phyloP scores from a whole-genome alignment of 2,797 vertebrate genomes.

The Poecilia wingei region DNA sequence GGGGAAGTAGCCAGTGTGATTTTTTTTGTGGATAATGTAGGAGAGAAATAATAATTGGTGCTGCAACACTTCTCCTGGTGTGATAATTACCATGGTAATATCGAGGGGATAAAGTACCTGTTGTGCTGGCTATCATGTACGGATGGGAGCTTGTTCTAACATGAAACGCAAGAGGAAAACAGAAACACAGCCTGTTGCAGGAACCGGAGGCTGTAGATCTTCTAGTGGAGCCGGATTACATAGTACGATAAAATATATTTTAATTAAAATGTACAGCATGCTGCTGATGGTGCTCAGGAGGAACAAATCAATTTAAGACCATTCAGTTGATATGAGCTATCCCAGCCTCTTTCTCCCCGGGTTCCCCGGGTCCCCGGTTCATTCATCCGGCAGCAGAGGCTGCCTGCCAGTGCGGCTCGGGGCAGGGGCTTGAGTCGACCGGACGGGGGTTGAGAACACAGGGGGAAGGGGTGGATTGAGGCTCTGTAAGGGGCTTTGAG shows the following conservation, averaged over 20 bases:
- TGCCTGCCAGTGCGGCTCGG: conserved; percentile 71
- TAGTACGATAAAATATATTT: conserved; percentile 53
- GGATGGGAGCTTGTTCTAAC: conserved; percentile 44
- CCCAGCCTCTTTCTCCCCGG: conserved; percentile 57
- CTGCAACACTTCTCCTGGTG: conserved; percentile 63
- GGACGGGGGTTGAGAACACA: conserved; percentile 64
- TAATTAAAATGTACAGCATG: conserved; percentile 74
- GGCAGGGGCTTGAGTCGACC: conserved; percentile 71
- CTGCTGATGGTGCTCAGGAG: conserved; percentile 60
- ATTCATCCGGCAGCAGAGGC: conserved; percentile 63
- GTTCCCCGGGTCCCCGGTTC: conserved; percentile 65
- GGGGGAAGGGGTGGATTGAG: conserved; percentile 58
- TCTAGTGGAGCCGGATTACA: conserved; percentile 41
- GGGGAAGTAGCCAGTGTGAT: conserved; percentile 35
- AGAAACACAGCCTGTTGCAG: conserved; percentile 15
- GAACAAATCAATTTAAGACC: conserved; percentile 75
- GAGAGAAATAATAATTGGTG: conserved; percentile 70
- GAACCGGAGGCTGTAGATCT: conserved; percentile 9
- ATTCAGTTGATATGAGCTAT: conserved; percentile 65
- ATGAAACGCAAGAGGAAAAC: conserved; percentile 15
- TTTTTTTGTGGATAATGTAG: conserved; percentile 50
- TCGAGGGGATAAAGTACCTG: conserved; percentile 61
- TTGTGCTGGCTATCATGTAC: conserved; percentile 42
- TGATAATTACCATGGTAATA: conserved; percentile 67
- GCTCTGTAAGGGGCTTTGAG: conserved; percentile 76